Evolutionary conservation across 2,797 vertebrate species (phyloP).

Genomic region (Chaenodraco wilsoni): DNA sequence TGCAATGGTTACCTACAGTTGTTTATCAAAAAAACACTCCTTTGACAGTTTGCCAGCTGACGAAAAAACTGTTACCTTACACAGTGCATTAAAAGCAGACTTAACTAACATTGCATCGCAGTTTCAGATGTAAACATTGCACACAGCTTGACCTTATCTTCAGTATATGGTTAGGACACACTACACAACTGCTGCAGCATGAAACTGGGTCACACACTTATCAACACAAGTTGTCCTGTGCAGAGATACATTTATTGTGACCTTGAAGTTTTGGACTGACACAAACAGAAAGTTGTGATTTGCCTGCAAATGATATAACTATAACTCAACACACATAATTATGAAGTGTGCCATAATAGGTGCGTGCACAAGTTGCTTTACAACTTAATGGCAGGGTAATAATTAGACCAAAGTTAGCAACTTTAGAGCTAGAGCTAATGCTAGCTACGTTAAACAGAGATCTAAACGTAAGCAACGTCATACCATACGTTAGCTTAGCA

Average conservation of each 20-base stretch:
- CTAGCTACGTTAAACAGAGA: conserved; percentile 11
- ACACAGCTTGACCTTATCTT: background rate
- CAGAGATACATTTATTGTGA: conserved; percentile 47
- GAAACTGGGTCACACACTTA: background rate
- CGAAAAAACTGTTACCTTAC: background rate
- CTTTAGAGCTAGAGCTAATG: conserved; percentile 46
- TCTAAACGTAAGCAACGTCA: conserved; percentile 14
- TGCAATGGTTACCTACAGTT: background rate
- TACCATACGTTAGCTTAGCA: conserved; percentile 59
- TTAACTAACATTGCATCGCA: background rate
- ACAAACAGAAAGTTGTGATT: background rate
- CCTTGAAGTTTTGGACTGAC: conserved; percentile 66
- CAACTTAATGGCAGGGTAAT: background rate
- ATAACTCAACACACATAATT: rapidly evolving
- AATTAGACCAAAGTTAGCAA: conserved; percentile 47
- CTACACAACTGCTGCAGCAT: background rate
- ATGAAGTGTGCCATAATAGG: rapidly evolving
- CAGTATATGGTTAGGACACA: background rate
- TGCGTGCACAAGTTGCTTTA: background rate
- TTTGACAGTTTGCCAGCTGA: background rate
- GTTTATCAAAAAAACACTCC: background rate
- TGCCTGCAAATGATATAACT: background rate
- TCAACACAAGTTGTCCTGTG: conserved; percentile 32
- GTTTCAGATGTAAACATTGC: background rate
- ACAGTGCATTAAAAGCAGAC: background rate